Percentiles rank a stretch among this genome's conserved stretches.
These are phyloP conservation scores for Cyrtodaria siliqua DNA, from an alignment of 2,888 invertebrate genomes.

Conservation along the genomic window DNA sequence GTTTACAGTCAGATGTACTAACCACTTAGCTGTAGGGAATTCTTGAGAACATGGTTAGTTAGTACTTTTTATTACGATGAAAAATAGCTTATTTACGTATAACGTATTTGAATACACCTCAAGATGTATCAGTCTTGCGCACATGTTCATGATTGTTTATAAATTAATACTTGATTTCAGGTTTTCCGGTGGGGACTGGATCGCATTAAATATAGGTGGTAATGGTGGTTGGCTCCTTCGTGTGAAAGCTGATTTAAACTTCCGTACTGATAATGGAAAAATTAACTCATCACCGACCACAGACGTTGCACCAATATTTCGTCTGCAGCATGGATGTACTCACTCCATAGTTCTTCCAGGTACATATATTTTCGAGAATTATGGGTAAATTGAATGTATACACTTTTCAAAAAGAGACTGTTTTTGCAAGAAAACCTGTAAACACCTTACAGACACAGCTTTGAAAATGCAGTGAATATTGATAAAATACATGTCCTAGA, in stretches of 20 bases:
- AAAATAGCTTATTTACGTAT: too few relatives aligned
- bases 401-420: too few relatives aligned
- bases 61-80: too few relatives aligned
- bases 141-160: too few relatives aligned
- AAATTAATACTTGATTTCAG: slow-evolving; percentile 9
- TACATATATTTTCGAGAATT: too few relatives aligned
- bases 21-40: too few relatives aligned
- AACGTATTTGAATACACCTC: too few relatives aligned
- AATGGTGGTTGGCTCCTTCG: slow-evolving; percentile 24
- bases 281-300: slow-evolving; percentile 21
- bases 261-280: slow-evolving; percentile 23
- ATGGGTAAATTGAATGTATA: too few relatives aligned
- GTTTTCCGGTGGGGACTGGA: slow-evolving; percentile 26
- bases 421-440: neutral
- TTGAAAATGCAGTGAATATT: neutral
- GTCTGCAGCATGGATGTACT: slow-evolving; percentile 31
- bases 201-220: slow-evolving; percentile 7
- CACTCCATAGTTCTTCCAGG: slow-evolving; percentile 20
- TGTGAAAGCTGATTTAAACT: slow-evolving; percentile 14
- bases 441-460: neutral
- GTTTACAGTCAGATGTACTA: too few relatives aligned
- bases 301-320: slow-evolving; percentile 24
- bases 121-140: too few relatives aligned
- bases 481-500: too few relatives aligned
- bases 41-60: too few relatives aligned